phyloP scores from a whole-genome alignment of 2,888 invertebrate genomes.

The Dendrolimus pini region DNA sequence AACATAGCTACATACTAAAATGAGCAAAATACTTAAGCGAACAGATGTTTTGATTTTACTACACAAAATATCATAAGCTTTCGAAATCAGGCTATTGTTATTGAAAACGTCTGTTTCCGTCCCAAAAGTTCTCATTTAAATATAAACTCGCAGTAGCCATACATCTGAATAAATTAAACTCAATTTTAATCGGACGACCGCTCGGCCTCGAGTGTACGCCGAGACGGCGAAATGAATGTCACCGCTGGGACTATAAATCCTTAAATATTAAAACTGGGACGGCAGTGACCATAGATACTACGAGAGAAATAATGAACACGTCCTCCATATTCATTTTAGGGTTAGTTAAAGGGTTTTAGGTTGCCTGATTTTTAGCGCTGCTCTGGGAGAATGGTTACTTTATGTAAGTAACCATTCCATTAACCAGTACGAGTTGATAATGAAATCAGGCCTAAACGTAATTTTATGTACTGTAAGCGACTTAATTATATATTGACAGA shows the following conservation, averaged over 20 bases:
- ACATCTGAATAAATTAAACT: background rate
- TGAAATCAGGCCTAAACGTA: background rate
- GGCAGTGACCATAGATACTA: conserved; percentile 21
- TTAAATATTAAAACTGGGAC: conserved; percentile 39
- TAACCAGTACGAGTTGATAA: background rate
- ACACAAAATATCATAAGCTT: background rate
- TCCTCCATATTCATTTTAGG: conserved; percentile 2
- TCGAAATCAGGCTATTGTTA: background rate
- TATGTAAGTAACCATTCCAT: too few species aligned
- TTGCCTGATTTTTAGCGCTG: background rate
- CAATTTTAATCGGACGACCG: background rate
- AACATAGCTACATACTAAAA: background rate
- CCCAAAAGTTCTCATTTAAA: background rate
- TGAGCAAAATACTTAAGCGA: background rate
- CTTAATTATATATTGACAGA: too few species aligned
- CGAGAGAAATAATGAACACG: conserved; percentile 24
- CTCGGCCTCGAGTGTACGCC: background rate
- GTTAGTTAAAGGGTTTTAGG: conserved; percentile 5
- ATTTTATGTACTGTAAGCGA: too few species aligned
- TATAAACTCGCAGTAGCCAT: background rate
- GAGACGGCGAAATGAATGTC: conserved; percentile 51
- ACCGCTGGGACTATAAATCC: conserved; percentile 41
- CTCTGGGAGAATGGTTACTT: too few species aligned
- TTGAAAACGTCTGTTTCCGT: background rate
- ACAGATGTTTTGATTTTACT: background rate